Conservation (phyloP, 2,113 vertebrate species). For the Carassius gibelio region DNA sequence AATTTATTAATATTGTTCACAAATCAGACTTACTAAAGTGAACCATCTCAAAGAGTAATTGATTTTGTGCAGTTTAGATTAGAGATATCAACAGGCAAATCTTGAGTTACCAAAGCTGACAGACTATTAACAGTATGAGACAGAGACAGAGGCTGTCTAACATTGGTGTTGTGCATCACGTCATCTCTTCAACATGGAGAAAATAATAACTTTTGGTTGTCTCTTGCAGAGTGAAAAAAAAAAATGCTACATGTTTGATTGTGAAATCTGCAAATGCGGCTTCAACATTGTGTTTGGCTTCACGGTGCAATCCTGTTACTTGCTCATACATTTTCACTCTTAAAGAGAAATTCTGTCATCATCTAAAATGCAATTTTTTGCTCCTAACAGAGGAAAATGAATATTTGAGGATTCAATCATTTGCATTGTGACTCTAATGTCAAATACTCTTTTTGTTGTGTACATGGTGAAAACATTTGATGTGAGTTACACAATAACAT, state of each 20-base stretch:
- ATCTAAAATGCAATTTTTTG: background rate
- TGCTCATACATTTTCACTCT: background rate
- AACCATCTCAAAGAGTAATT: too few species aligned
- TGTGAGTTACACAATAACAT: background rate
- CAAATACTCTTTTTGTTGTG: background rate
- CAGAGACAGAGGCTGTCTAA: constrained; percentile 37
- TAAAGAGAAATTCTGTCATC: background rate
- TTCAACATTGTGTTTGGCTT: constrained; percentile 10
- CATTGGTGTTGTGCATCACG: constrained; percentile 23
- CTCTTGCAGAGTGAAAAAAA: constrained; percentile 3
- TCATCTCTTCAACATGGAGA: constrained; percentile 1
- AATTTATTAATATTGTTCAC: too few species aligned
- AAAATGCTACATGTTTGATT: constrained; percentile 12
- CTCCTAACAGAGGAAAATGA: constrained; percentile 2
- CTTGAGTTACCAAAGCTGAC: constrained; percentile 19
- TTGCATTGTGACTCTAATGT: background rate
- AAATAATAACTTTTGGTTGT: background rate
- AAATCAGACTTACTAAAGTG: too few species aligned
- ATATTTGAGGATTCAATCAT: background rate
- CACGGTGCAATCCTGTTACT: background rate
- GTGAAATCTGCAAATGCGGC: background rate
- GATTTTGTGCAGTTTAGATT: background rate
- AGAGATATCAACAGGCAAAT: constrained; percentile 17
- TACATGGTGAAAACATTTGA: background rate
- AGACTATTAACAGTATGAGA: background rate